phyloP scores from a whole-genome alignment of 2,113 vertebrate species.

The Mungos mungo region DNA sequence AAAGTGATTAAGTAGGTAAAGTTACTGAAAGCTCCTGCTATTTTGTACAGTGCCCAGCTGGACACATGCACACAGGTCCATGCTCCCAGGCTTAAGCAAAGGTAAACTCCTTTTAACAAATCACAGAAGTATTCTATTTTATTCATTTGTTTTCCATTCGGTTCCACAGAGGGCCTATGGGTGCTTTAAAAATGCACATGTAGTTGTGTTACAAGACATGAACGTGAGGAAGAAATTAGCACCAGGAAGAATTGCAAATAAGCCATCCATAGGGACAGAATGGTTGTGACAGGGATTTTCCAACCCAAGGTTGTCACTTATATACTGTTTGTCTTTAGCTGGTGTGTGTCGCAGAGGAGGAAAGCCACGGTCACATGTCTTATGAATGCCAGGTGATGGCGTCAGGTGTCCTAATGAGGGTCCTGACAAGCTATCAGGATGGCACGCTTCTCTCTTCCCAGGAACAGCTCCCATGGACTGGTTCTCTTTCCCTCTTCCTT shows the following conservation, averaged over 20 bases:
- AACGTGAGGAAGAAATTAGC: background rate
- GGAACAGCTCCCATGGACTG: background rate
- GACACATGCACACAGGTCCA: accelerated
- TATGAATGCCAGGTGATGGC: background rate
- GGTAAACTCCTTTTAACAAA: background rate
- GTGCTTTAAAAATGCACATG: background rate
- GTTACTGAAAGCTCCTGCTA: background rate
- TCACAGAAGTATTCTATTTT: background rate
- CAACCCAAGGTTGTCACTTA: too few relatives aligned
- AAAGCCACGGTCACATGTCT: accelerated
- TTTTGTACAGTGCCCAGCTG: accelerated
- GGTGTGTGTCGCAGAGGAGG: background rate
- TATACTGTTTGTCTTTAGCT: too few relatives aligned
- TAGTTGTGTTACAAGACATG: background rate
- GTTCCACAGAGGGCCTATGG: background rate
- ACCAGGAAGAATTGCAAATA: too few relatives aligned
- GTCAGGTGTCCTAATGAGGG: background rate
- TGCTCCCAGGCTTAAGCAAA: background rate
- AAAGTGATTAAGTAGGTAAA: accelerated
- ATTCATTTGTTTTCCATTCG: background rate
- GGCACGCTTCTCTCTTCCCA: background rate
- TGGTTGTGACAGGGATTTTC: accelerated
- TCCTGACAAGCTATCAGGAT: background rate
- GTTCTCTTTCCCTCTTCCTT: background rate
- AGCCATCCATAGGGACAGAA: accelerated